Base-by-base conservation (phyloP, 2,888 invertebrate genomes). In the Coleophora flavipennella region DNA sequence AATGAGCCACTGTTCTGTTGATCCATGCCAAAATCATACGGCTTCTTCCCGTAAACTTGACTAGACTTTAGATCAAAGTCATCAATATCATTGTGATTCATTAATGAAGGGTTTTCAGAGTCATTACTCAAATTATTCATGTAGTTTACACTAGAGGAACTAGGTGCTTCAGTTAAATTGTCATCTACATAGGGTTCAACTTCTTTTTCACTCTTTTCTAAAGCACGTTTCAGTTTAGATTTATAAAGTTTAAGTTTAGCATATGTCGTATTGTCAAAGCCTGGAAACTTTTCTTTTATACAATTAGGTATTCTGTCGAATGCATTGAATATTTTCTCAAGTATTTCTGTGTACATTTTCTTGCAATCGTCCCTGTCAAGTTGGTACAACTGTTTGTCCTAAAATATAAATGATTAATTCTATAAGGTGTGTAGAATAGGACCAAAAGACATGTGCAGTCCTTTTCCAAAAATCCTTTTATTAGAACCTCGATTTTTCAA, bases 241-340 rank as follows among this genome's bases (percentile, higher is more conserved):
- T 87, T 81, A 33, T 89, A 62, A 29, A 77, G 71, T 69, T 88
- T 89, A 7, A 90, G 66, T 59, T 86, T 86, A 1, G 79, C 66
- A 56, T 87, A 90, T 7, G 83, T 80, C 32, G 70, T 76, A 13
- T 67, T 64, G 49, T 90, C 85, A 57, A 89, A 90, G 0, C 89
- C 88, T 2, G 88, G 88, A 38, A 91, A 86, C 46, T 86, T 81
- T 49, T 86, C 80, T 46, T 89, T 86, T 31, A 89, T 84, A 45
- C 85, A 75, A 10, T 87, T 69, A 1, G 91, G 91, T 50, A 91
- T 88, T 68, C 86, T 87, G 50, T 89, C 88, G 48, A 91, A 86
- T 0, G 90, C 87, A 13, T 69, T 70, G 45, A 83, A 87, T 53
- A 89, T 87, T 67, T 88, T 90, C 53, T 91, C 90, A 54, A 90